These are phyloP conservation scores for western clawed frog (Xenopus tropicalis) DNA, from an alignment of 2,113 vertebrate genomes.

Conservation along the genomic window DNA sequence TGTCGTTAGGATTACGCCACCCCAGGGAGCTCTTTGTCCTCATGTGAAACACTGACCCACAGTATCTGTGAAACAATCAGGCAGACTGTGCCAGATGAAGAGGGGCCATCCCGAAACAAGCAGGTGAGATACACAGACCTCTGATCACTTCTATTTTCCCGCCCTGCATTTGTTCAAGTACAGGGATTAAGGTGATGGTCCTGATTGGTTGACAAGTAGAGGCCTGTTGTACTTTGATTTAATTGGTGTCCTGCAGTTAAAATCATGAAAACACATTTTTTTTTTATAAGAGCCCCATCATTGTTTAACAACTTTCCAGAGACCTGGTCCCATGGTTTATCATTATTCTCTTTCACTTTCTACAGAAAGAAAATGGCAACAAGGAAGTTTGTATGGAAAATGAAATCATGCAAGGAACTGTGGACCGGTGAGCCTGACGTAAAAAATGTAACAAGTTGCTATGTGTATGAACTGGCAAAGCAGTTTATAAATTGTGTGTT, in stretches of 20 bases:
- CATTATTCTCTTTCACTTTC: background rate
- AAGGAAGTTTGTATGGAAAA: background rate
- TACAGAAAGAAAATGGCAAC: constrained; percentile 27
- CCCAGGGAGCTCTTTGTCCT: constrained; percentile 32
- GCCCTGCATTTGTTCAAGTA: background rate
- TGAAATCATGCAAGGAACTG: constrained; percentile 2
- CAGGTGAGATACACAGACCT: constrained; percentile 32
- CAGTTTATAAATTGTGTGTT: background rate
- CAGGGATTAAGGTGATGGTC: too few relatives aligned
- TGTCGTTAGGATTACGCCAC: constrained; percentile 36
- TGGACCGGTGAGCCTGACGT: constrained; percentile 28
- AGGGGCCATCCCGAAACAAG: constrained; percentile 15
- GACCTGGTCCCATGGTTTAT: too few relatives aligned
- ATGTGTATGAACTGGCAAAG: background rate
- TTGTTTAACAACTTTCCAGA: too few relatives aligned
- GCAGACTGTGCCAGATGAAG: background rate
- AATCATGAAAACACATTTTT: too few relatives aligned
- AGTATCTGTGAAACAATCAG: constrained; percentile 30
- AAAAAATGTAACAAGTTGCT: background rate
- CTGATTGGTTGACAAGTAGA: too few relatives aligned
- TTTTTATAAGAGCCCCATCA: too few relatives aligned
- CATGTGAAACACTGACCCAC: constrained; percentile 39
- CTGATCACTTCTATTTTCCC: background rate
- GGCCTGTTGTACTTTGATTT: background rate
- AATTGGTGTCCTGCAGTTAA: too few relatives aligned